phyloP scores from a whole-genome alignment of 2,797 vertebrate genomes.

The Sebastes aleutianus region DNA sequence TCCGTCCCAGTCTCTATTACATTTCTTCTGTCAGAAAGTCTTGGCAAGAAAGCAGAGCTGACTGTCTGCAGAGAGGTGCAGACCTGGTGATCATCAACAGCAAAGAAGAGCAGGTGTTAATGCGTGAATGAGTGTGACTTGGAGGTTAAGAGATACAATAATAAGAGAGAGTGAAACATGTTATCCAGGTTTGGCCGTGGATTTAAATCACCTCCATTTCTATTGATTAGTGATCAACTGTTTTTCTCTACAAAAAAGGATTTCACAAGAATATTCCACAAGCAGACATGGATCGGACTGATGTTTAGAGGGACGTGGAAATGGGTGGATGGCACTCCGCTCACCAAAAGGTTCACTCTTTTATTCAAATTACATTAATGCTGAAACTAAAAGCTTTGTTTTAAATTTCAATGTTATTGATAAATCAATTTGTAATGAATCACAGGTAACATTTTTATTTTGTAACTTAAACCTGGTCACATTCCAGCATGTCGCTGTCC shows the following conservation, averaged over 20 bases:
- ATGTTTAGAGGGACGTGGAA: neutral
- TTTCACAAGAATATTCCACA: slow-evolving; percentile 21
- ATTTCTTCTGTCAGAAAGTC: slow-evolving; percentile 19
- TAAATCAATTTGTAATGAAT: neutral
- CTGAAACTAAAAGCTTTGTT: neutral
- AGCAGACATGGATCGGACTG: slow-evolving; percentile 50
- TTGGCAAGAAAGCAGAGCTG: slow-evolving; percentile 37
- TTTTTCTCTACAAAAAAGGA: slow-evolving; percentile 16
- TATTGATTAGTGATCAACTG: neutral
- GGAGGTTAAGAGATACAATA: neutral
- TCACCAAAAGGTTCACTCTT: slow-evolving; percentile 27
- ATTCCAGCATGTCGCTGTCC: neutral
- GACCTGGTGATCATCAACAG: slow-evolving; percentile 57
- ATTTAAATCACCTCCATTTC: neutral
- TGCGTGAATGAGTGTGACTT: neutral
- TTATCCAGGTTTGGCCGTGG: neutral
- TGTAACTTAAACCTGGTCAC: neutral
- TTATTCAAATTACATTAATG: neutral
- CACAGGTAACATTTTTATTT: neutral
- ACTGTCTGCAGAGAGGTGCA: slow-evolving; percentile 37
- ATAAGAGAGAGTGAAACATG: neutral
- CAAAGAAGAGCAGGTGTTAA: slow-evolving; percentile 41
- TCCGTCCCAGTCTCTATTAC: slow-evolving; percentile 48
- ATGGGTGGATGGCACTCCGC: slow-evolving; percentile 49
- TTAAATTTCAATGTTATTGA: neutral